A percentile compares a stretch with the other conserved stretches of the same genome.
These are phyloP conservation scores for Neotoma lepida DNA, from an alignment of 2,113 vertebrate genomes.

Conservation along the genomic window DNA sequence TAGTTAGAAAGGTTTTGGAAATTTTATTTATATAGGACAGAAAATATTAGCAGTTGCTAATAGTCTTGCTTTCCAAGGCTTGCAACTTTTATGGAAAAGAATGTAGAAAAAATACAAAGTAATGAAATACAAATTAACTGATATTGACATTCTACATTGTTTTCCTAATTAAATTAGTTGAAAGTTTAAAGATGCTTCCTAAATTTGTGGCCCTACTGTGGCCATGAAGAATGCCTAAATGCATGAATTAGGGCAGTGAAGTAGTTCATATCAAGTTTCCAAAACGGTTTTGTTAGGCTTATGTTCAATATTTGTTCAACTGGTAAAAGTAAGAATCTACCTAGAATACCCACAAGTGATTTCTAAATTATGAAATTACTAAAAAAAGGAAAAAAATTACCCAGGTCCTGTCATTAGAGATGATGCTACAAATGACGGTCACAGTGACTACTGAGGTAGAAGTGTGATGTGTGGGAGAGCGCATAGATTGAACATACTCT, in stretches of 20 bases:
- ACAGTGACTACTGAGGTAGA: not conserved
- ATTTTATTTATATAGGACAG: not conserved
- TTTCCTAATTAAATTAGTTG: not conserved
- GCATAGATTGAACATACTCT: not conserved
- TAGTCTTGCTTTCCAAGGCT: not conserved
- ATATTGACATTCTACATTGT: not conserved
- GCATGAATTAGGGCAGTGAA: not conserved
- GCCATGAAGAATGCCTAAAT: not conserved
- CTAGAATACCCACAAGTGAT: not conserved
- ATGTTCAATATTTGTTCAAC: not conserved
- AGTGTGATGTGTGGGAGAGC: accelerated
- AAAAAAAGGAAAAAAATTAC: not conserved
- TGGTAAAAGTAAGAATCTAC: not conserved
- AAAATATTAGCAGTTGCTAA: not conserved
- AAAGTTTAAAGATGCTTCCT: not conserved
- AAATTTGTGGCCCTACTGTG: not conserved
- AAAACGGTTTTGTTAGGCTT: not conserved
- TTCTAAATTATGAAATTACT: constrained; percentile 6
- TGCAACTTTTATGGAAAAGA: not conserved
- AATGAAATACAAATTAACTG: not conserved
- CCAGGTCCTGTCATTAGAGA: not conserved
- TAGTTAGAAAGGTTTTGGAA: not conserved
- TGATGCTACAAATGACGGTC: not conserved
- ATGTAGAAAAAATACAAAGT: not conserved
- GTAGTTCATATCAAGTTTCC: not conserved